Evolutionary conservation across 2,888 invertebrate genomes (phyloP), one percentile per base, ranked within the genome.

Genomic region (Leptopilina syphax): DNA sequence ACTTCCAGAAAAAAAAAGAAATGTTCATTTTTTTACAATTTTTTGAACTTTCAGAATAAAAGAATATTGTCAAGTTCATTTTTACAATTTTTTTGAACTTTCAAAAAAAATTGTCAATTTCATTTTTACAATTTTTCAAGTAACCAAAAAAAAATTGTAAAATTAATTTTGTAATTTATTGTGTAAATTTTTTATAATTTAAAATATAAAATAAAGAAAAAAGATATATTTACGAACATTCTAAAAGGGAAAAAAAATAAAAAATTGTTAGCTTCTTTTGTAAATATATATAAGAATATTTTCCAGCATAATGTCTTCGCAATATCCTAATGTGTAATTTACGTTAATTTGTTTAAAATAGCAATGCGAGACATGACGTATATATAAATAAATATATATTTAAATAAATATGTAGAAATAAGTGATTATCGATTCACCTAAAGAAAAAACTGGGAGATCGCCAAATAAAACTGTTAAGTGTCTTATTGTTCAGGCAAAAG

Each of bases 401-500:
- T 76, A 79, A 67, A 80, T 85, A 80, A 83, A 78, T 82, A 50
- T 50, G 50, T 50, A 73, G 34, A 34, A 73, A 73, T 73, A 73
- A 73, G 73, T 73, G 12, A 57, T 73, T 57, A 73, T 81, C 81
- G 87, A 86, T 87, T 86, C 84, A 57, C 84, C 84, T 81, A 82
- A 76, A 81, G 44, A 50, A 50, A 44, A 83, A 82, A 83, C 79
- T 68, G 86, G 83, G 84, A 84, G 84, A 84, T 85, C 87, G 84
- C 82, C 85, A 86, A 82, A 47, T 9, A 50, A 50, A 91, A 91
- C 90, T 91, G 90, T 91, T 91, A 90, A 90, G 91, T 91, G 91
- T 91, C 91, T 91, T 91, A 91, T 90, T 89, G 90, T 91, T 91
- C 90, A 86, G 88, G 88, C 87, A 89, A 88, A 85, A 87, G 88